Conservation (phyloP, 2,113 vertebrate genomes). For the Sylvilagus bachmani region DNA sequence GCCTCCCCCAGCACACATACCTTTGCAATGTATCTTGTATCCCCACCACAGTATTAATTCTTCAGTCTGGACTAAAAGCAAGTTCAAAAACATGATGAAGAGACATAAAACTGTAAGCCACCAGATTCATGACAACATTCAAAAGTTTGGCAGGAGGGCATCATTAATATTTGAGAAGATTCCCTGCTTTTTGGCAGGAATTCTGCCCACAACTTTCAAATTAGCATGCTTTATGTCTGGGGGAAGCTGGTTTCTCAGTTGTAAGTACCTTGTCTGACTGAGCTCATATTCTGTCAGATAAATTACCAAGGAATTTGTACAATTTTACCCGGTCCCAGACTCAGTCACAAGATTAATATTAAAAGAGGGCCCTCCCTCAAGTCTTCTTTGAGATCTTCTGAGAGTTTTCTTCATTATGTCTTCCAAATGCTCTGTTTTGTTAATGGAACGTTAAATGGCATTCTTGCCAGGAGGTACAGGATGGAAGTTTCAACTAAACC, state of each 20-base stretch:
- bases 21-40: neutral
- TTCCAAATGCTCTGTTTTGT: constrained; percentile 81
- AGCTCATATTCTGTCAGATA: constrained; percentile 77
- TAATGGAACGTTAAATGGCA: constrained; percentile 77
- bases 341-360: constrained; percentile 69
- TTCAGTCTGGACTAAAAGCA: constrained; percentile 65
- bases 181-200: constrained; percentile 79
- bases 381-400: constrained; percentile 61
- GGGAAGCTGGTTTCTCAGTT: constrained; percentile 72
- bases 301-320: constrained; percentile 79
- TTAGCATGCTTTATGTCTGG: constrained; percentile 79
- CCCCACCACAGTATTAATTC: constrained; percentile 64
- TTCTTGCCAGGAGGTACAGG: constrained; percentile 75
- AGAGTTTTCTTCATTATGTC: constrained; percentile 80
- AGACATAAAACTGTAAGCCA: constrained; percentile 83
- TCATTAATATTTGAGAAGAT: constrained; percentile 87
- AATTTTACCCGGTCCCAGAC: constrained; percentile 58
- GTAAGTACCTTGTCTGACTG: constrained; percentile 73
- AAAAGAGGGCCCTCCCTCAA: constrained; percentile 60
- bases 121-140: constrained; percentile 76
- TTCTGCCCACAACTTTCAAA: constrained; percentile 78
- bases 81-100: constrained; percentile 80
- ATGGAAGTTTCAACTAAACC: constrained; percentile 75
- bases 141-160: constrained; percentile 81
- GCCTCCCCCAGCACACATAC: neutral